Conservation (phyloP, 2,797 vertebrate species). For the Sparidentex hasta region DNA sequence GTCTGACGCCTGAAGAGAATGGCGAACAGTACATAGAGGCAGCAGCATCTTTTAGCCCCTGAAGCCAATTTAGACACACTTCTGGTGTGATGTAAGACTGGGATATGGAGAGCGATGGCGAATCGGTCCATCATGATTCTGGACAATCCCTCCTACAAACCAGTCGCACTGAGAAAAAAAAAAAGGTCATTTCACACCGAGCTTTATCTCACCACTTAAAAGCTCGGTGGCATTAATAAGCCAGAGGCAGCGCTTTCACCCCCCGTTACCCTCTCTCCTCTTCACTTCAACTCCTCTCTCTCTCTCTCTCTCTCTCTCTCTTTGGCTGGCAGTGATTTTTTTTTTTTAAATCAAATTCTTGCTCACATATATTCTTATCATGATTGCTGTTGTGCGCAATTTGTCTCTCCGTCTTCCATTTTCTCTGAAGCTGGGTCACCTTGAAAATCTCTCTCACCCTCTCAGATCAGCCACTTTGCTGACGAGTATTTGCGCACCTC, state of each 20-base stretch:
- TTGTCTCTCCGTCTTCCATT: conserved; percentile 9
- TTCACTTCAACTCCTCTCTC: conserved; percentile 31
- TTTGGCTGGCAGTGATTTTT: conserved; percentile 33
- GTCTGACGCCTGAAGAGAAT: conserved; percentile 22
- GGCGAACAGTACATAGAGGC: conserved; percentile 15
- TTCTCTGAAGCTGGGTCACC: conserved; percentile 68
- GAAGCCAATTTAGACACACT: conserved; percentile 41
- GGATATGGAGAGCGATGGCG: conserved; percentile 16
- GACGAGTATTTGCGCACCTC: conserved; percentile 38
- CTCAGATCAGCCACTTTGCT: conserved; percentile 61
- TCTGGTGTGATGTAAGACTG: conserved; percentile 44
- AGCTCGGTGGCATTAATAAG: conserved; percentile 51
- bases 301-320: conserved; percentile 17
- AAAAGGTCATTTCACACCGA: conserved; percentile 35
- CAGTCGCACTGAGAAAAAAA: conserved; percentile 40
- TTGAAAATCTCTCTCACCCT: conserved; percentile 57
- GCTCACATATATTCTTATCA: conserved; percentile 25
- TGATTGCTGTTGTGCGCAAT: conserved; percentile 38
- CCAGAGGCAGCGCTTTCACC: conserved; percentile 31
- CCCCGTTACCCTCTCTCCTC: conserved; percentile 27
- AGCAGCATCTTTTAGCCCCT: conserved; percentile 14
- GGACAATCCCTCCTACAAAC: conserved; percentile 41
- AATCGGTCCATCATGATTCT: conserved; percentile 38
- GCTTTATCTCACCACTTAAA: conserved; percentile 55
- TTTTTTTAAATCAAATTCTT: conserved; percentile 46